Conservation (phyloP, 1,140 invertebrate species). For the Andrena cerasifolii region DNA sequence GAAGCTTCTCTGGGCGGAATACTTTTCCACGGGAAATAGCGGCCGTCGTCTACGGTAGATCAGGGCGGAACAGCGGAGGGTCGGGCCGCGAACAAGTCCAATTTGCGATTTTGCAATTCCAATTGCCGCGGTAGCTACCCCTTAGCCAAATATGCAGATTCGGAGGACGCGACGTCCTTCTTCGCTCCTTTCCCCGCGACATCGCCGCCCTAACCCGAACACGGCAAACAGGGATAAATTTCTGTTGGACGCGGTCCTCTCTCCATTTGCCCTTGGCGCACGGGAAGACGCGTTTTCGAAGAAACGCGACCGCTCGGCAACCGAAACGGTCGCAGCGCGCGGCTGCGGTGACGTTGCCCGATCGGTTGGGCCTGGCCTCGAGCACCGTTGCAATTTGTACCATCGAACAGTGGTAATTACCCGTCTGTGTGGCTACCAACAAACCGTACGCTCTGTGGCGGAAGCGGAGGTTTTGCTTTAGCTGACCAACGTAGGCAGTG, state of each 20-base stretch:
- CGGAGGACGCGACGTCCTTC: constrained; percentile 47
- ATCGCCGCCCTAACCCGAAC: constrained; percentile 28
- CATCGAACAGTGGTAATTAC: constrained; percentile 68
- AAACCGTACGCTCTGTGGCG: not conserved
- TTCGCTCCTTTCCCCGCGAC: constrained; percentile 44
- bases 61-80: constrained; percentile 37
- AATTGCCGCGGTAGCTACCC: constrained; percentile 68
- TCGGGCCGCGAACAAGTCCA: constrained; percentile 69
- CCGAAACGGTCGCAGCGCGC: not conserved
- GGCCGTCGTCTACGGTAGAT: constrained; percentile 23
- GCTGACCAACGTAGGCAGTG: not conserved
- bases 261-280: not conserved
- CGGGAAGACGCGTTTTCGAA: constrained; percentile 48
- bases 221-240: constrained; percentile 50
- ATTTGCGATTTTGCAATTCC: constrained; percentile 77
- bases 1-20: constrained; percentile 56
- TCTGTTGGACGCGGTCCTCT: not conserved
- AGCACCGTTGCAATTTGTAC: constrained; percentile 60
- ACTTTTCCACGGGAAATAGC: constrained; percentile 56
- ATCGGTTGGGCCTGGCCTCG: constrained; percentile 5
- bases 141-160: constrained; percentile 73
- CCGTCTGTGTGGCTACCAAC: constrained; percentile 46
- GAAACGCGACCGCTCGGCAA: constrained; percentile 1
- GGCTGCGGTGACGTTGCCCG: not conserved
- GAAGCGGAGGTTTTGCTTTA: not conserved